Evolutionary conservation across 2,888 invertebrate genomes (phyloP).

Genomic region (Saturnia japonica): DNA sequence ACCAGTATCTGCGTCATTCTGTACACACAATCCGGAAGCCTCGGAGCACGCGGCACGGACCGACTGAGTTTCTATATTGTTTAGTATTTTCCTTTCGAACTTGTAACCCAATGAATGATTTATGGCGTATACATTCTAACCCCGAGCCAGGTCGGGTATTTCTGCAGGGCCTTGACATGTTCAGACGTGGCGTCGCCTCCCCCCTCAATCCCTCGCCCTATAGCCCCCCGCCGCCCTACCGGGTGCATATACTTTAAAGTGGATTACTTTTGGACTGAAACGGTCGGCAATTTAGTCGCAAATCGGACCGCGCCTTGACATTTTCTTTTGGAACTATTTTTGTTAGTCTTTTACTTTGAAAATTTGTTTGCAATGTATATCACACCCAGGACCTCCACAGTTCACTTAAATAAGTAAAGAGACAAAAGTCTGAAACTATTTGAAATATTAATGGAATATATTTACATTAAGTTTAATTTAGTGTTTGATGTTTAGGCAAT

Average conservation of each 20-base stretch:
- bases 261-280: slow-evolving; percentile 25
- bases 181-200: slow-evolving; percentile 32
- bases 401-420: background rate
- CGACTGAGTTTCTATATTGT: no score
- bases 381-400: background rate
- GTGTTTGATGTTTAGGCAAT: no score
- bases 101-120: background rate
- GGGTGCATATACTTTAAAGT: slow-evolving; percentile 28
- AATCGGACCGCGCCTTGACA: slow-evolving; percentile 29
- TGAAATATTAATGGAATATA: background rate
- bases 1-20: no score
- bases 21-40: no score
- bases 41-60: no score
- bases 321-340: slow-evolving; percentile 8
- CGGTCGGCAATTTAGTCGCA: slow-evolving; percentile 30
- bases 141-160: slow-evolving; percentile 28
- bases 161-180: slow-evolving; percentile 44
- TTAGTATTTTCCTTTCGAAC: no score
- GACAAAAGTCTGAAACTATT: background rate
- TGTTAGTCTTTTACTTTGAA: background rate
- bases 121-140: background rate
- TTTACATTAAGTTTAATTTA: no score
- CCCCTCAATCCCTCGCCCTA: slow-evolving; percentile 25
- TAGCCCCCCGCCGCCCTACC: slow-evolving; percentile 18
- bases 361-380: background rate